Base-by-base conservation (phyloP, 2,113 vertebrate species). In the Epinephelus fuscoguttatus region DNA sequence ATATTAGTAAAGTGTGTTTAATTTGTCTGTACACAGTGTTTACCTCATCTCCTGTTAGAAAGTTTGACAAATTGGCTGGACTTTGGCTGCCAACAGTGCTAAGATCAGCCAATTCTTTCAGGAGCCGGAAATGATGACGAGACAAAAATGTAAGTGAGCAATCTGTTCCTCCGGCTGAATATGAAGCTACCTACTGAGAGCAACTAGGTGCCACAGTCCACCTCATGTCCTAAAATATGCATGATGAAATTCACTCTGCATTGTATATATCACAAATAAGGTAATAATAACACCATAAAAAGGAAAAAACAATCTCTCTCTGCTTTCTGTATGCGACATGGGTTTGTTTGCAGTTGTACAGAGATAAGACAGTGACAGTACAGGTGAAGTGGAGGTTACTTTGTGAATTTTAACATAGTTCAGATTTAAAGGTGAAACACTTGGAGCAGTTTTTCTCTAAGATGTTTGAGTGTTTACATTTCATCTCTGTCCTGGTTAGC, bases 131-230 rank as follows among this genome's bases (percentile, higher is more conserved):
- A 82, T 86, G 91, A 94, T 92, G 89, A 94, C 76, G 8, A 55
- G 64, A 84, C 90, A 94, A 77, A 94, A 92, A 80, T 86, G 30
- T 77, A 75, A 89, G 85, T 78, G 78, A 77, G 85, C 85, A 93
- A 87, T 93, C 87, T 91, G 92, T 89, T 94, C 91, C 70, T 75
- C 53, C 23, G 18, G 81, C 84, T 79, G 80, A 88, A 84, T 83
- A 74, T 88, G 69, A 78, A 80, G 77, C 70, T 68, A 53, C 88
- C 81, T 55, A 76, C 86, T 88, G 91, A 78, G 87, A 90, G 68
- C 37, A 78, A 50, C 50, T 52, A 85, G 84, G 85, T 82, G 72
- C 83, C 64, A 73, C 21, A 33, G 59, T 80, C 82, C 77, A 82
- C 52, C 52, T 67, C 52, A 30, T 23, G 37, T 82, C 69, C 75